phyloP scores from a whole-genome alignment of 2,797 vertebrate genomes.

The Chaenodraco wilsoni region DNA sequence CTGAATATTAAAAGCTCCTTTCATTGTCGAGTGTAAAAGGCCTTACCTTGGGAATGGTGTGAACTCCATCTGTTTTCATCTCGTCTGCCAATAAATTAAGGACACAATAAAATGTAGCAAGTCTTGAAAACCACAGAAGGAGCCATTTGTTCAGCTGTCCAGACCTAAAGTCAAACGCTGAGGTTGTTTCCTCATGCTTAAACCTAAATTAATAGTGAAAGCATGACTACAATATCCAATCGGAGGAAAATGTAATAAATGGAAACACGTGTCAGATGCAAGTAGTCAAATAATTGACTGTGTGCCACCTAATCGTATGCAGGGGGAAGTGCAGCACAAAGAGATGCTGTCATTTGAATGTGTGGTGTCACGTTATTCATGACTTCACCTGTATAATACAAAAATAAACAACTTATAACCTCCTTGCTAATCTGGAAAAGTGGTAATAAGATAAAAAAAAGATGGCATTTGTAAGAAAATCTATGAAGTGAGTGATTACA shows the following conservation, averaged over 20 bases:
- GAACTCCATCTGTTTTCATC: constrained; percentile 38
- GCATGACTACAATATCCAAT: constrained; percentile 34
- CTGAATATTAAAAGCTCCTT: constrained; percentile 59
- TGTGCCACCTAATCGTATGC: constrained; percentile 13
- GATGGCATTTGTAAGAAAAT: constrained; percentile 8
- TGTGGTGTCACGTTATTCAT: constrained; percentile 8
- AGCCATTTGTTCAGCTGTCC: constrained; percentile 34
- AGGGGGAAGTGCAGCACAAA: constrained; percentile 15
- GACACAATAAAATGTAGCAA: constrained; percentile 39
- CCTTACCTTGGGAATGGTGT: constrained; percentile 23
- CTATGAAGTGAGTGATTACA: constrained; percentile 45
- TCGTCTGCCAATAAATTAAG: constrained; percentile 49
- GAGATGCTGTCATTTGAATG: constrained; percentile 5
- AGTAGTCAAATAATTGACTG: constrained; percentile 29
- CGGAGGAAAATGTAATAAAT: constrained; percentile 42
- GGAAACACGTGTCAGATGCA: constrained; percentile 23
- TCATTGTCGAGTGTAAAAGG: constrained; percentile 20
- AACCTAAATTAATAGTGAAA: constrained; percentile 32
- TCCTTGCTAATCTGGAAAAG: constrained; percentile 9
- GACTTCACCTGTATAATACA: constrained; percentile 7
- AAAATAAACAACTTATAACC: constrained; percentile 13
- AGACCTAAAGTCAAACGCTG: constrained; percentile 31
- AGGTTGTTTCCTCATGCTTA: constrained; percentile 33
- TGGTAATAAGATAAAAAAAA: neutral
- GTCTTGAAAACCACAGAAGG: constrained; percentile 34